Evolutionary conservation across 2,797 vertebrate genomes (phyloP), one percentile per base, ranked within the genome.

Genomic region (Astyanax mexicanus): DNA sequence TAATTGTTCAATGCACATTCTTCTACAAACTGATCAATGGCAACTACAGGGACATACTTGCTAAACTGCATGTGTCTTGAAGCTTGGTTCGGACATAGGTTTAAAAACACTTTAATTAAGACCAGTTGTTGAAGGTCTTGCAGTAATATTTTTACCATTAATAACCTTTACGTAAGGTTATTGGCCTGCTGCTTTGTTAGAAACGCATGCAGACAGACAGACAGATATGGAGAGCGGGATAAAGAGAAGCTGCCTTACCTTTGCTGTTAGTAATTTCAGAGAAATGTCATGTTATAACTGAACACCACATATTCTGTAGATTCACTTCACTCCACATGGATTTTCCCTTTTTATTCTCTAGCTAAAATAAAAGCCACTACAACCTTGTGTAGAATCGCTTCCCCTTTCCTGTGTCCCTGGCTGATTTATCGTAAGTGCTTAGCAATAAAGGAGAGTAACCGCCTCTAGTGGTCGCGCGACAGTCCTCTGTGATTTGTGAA

Each of bases 381-480:
- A 64, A 61, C 29, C 69, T 54, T 37, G 19, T 58, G 60, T 52
- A 77, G 15, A 47, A 37, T 35, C 23, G 45, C 78, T 80, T 78
- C n/a, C 27, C 42, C 42, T 72, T 81, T 70, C 68, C 55, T 62
- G 25, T 57, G 37, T 72, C 55, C 38, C 12, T 44, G 54, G 8
- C 70, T 77, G n/a, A 80, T 76, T 74, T 76, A 67, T 73, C 51
- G 69, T 72, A 67, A 51, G 72, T 69, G 47, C 21, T 27, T 19
- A 74, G 17, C 8, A 54, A 4, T 55, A 49, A 65, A 66, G 42
- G 29, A 58, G 47, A 44, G 76, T 38, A 27, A 42, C 35, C 29
- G n/a, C 58, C 60, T 25, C 60, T 44, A 25, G 37, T 25, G 60
- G 38, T 29, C 9, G 10, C 35, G 4, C 35, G 0, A 23, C 58